A percentile compares a stretch with the other conserved stretches of the same genome.
These are phyloP conservation scores for Cyrtonyx montezumae DNA, from an alignment of 2,113 vertebrate genomes.

Conservation along the genomic window DNA sequence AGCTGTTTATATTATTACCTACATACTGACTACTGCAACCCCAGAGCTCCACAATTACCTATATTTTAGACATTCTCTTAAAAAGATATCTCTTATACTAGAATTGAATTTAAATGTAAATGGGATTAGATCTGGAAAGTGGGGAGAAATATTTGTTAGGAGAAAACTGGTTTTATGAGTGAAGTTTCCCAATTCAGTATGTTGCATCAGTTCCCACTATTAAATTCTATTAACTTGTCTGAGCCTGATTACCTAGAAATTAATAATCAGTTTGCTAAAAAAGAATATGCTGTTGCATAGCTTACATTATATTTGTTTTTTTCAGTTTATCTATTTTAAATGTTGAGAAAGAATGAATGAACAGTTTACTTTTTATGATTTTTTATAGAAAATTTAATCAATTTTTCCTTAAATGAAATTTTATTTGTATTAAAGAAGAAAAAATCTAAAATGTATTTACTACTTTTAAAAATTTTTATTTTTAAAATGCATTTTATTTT, in stretches of 20 bases:
- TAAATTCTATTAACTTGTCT: not conserved
- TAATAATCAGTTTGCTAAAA: not conserved
- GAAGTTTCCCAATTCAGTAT: not conserved
- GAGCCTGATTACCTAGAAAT: not conserved
- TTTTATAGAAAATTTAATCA: not conserved
- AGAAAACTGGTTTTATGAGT: not conserved
- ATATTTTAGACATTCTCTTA: not conserved
- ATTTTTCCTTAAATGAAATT: not conserved
- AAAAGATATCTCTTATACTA: not conserved
- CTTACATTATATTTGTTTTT: rapidly evolving
- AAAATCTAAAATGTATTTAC: not conserved
- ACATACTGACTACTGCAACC: not conserved
- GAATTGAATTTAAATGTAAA: not conserved
- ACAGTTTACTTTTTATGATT: not conserved
- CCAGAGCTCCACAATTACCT: not conserved
- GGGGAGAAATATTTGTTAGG: not conserved
- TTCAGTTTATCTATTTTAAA: not conserved
- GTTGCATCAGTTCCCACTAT: not conserved
- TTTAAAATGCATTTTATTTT: rapidly evolving
- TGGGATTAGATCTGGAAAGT: not conserved
- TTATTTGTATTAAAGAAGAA: not conserved
- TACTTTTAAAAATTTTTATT: rapidly evolving
- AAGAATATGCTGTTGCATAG: not conserved
- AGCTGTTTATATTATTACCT: not conserved
- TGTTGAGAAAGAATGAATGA: not conserved